A percentile compares a stretch with the other conserved stretches of the same genome.
Evolutionary conservation across 2,797 vertebrate genomes (phyloP).

Genomic region (Pipistrellus kuhlii): DNA sequence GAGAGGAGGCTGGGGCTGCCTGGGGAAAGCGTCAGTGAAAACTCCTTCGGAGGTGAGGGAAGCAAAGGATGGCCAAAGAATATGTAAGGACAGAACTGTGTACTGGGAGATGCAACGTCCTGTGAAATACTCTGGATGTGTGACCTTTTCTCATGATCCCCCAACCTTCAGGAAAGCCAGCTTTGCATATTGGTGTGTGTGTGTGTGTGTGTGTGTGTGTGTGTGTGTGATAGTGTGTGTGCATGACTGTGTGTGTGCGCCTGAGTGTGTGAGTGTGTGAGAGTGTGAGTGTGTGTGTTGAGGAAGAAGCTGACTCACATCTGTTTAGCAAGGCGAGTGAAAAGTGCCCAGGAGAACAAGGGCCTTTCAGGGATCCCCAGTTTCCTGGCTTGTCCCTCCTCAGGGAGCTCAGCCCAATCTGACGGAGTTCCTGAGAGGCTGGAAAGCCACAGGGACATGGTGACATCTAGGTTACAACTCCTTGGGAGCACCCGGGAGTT

Average conservation of each 20-base stretch:
- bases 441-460: not conserved
- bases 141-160: not conserved
- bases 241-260: not conserved
- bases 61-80: no score
- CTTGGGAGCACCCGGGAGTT: not conserved
- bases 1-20: not conserved
- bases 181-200: not conserved
- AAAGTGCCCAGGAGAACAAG: not conserved
- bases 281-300: not conserved
- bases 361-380: not conserved
- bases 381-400: not conserved
- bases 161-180: not conserved
- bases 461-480: conserved; percentile 24
- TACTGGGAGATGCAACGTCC: not conserved
- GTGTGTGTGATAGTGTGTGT: not conserved
- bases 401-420: not conserved
- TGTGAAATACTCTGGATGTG: not conserved
- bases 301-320: not conserved
- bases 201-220: not conserved
- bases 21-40: not conserved
- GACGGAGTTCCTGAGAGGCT: not conserved
- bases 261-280: not conserved
- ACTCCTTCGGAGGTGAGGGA: not conserved
- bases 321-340: not conserved
- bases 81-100: not conserved